Conservation (phyloP, 2,797 vertebrate genomes). For the Emydoidea blandingii region DNA sequence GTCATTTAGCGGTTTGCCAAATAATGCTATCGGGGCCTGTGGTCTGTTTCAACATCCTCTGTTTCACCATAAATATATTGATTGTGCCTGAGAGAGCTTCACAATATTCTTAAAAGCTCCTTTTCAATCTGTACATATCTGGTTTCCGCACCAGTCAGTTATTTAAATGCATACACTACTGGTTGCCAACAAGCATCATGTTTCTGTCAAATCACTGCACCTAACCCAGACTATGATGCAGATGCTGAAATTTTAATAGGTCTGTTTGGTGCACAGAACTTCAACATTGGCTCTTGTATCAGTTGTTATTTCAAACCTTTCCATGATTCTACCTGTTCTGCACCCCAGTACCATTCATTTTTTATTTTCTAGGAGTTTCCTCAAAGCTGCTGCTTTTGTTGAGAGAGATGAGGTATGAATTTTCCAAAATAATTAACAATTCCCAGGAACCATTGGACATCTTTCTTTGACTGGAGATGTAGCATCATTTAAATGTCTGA, state of each 20-base stretch:
- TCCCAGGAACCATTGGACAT: not conserved
- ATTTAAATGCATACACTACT: not conserved
- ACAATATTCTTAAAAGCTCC: not conserved
- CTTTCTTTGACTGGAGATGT: not conserved
- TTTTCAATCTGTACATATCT: not conserved
- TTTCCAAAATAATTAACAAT: not conserved
- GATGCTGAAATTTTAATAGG: not conserved
- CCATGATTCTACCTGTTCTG: not conserved
- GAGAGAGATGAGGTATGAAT: not conserved
- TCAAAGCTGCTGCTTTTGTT: not conserved
- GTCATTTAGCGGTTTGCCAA: not conserved
- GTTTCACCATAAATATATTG: not conserved
- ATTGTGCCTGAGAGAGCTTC: not conserved
- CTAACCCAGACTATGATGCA: not conserved
- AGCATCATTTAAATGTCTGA: not conserved
- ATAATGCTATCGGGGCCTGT: not conserved
- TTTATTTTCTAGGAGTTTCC: not conserved
- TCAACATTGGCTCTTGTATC: not conserved
- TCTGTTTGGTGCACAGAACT: not conserved
- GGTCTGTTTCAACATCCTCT: not conserved
- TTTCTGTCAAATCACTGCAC: not conserved
- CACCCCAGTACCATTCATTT: not conserved
- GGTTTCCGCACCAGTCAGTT: not conserved
- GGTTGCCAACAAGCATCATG: not conserved
- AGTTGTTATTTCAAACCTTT: not conserved